Base-by-base conservation (phyloP, 1,140 invertebrate genomes). In the Choristoneura fumiferana region DNA sequence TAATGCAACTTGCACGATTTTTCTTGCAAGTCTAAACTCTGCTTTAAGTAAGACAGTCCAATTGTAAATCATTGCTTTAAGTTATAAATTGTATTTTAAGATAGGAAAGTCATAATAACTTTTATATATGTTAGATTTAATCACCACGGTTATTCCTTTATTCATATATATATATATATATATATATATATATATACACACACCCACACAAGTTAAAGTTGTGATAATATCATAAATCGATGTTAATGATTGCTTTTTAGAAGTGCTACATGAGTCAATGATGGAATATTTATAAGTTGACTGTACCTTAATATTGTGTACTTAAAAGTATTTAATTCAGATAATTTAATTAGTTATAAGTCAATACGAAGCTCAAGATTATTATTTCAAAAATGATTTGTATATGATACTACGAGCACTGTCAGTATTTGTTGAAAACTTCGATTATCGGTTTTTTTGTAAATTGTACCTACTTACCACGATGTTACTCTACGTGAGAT, bases 31-130 rank as follows among this genome's bases (percentile, higher is more conserved):
- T n/a, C n/a, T n/a, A n/a, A n/a, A n/a, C n/a, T n/a, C n/a, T n/a
- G n/a, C n/a, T n/a, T n/a, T n/a, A n/a, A n/a, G n/a, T n/a, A n/a
- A 67, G 68, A 69, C 71, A 78, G 76, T 83, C 73, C 78, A 81
- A 62, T 68, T 66, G 43, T 76, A 74, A 37, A 60, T 58, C 45
- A 54, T 45, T 35, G 55, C 58, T 67, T 71, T 73, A 78, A 63
- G 55, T 67, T 54, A 52, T 68, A 49, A 40, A 63, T 67, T 58
- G 71, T 72, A 63, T 69, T 62, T 53, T 73, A 67, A 69, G 60
- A 65, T 72, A 75, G 71, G 60, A 77, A 73, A 76, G 60, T 73
- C 71, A 71, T 69, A 54, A 70, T 39, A 70, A 62, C 45, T 73
- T 67, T 77, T 72, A 54, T 77, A 65, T 49, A 58, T 58, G 63